These are phyloP conservation scores for Melozone crissalis DNA, from an alignment of 2,113 vertebrate genomes.

Conservation along the genomic window DNA sequence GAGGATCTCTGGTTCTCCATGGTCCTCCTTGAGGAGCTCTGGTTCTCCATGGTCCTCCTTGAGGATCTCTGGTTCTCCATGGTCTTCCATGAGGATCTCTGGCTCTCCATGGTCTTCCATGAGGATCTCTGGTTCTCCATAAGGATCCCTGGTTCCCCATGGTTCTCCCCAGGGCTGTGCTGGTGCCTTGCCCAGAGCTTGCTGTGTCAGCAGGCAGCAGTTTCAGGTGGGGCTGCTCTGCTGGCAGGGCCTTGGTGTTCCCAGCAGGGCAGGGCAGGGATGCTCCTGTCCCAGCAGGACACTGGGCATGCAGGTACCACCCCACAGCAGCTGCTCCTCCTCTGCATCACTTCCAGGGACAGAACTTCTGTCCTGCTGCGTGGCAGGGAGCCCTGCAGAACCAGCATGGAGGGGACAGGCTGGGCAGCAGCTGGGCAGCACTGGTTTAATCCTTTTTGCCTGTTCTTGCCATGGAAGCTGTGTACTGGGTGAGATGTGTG, in stretches of 20 bases:
- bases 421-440: rapidly evolving
- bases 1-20: too few relatives aligned
- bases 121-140: too few relatives aligned
- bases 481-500: not conserved
- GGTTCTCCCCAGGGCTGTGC: not conserved
- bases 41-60: not conserved
- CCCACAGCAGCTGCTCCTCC: not conserved
- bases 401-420: rapidly evolving
- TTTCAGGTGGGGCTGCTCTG: not conserved
- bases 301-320: not conserved
- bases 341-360: not conserved
- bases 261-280: not conserved
- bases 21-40: too few relatives aligned
- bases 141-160: not conserved
- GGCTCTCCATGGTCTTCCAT: too few relatives aligned
- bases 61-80: not conserved
- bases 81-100: too few relatives aligned
- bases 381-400: not conserved
- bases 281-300: not conserved
- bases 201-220: not conserved
- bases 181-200: not conserved
- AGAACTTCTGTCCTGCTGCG: not conserved
- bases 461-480: not conserved
- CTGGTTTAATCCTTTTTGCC: not conserved
- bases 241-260: rapidly evolving